Evolutionary conservation across 2,797 vertebrate genomes (phyloP).

Genomic region (Acanthopagrus latus): DNA sequence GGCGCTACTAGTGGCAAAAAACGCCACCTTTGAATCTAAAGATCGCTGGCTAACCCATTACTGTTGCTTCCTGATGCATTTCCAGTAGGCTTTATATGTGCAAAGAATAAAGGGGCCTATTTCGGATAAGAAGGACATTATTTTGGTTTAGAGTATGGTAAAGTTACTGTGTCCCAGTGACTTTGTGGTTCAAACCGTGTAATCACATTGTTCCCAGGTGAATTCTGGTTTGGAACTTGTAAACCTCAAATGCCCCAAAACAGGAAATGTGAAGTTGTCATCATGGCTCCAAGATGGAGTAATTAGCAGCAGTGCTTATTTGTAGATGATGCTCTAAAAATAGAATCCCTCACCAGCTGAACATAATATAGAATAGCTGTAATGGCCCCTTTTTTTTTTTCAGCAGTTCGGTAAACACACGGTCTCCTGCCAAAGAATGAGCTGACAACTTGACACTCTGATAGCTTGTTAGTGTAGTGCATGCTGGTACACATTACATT

Average conservation of each 20-base stretch:
- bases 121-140: background rate
- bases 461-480: constrained; percentile 19
- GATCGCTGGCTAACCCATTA: too few species aligned
- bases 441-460: constrained; percentile 21
- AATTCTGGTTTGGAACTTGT: background rate
- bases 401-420: background rate
- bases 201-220: background rate
- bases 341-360: background rate
- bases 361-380: background rate
- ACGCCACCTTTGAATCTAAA: too few species aligned
- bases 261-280: background rate
- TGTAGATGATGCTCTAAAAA: background rate
- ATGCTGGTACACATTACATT: constrained; percentile 38
- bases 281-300: background rate
- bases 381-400: background rate
- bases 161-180: background rate
- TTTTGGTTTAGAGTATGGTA: background rate
- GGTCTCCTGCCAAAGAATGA: background rate
- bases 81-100: background rate
- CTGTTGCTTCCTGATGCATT: too few species aligned
- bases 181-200: background rate
- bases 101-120: background rate
- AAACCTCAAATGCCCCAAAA: background rate
- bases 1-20: too few species aligned
- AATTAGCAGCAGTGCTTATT: background rate